Evolutionary conservation across 1,140 invertebrate species (phyloP), one percentile per base, ranked within the genome.

Genomic region (Caenorhabditis inopinata): DNA sequence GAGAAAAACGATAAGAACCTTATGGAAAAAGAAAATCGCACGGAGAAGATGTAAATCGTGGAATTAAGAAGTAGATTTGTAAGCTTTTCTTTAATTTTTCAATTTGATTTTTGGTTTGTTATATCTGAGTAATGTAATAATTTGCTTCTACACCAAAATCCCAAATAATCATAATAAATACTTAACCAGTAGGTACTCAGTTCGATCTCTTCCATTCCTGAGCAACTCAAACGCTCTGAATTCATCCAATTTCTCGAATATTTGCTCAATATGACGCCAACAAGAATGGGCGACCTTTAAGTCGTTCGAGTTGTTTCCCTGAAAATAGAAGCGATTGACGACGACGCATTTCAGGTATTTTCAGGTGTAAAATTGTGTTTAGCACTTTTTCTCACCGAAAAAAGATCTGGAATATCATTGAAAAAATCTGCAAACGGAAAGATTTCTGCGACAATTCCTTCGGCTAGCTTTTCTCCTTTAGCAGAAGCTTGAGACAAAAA

Each of bases 211-310:
- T 3, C 97, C 97, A 82, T 94, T 97, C 35, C 97, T 91, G 1
- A 99, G 89, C 79, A 92, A 85, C 89, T 99, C 97, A 90, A 99
- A 99, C 0, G 97, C 96, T 76, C 96, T 91, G 86, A 99, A 99
- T 88, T 99, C 96, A 83, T 99, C 97, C 4, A 99, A 89, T 88
- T 98, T 95, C 4, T 93, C 93, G 86, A 99, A 99, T 84, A 99
- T 98, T 85, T 94, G 93, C 82, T 94, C 93, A 53, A 99, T 95
- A 86, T 98, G 97, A 90, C 93, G 92, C 89, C 95, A 99, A 88
- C 96, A 99, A 32, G 95, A 95, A 85, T 93, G 91, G 0, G 97
- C 96, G 68, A 95, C 93, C 85, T 94, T 93, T 88, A 97, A 91
- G 88, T 99, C 95, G 84, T 96, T 94, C 32, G 93, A 92, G 87